Evolutionary conservation across 1,140 invertebrate genomes (phyloP).

Genomic region (Drosophila bifasciata): DNA sequence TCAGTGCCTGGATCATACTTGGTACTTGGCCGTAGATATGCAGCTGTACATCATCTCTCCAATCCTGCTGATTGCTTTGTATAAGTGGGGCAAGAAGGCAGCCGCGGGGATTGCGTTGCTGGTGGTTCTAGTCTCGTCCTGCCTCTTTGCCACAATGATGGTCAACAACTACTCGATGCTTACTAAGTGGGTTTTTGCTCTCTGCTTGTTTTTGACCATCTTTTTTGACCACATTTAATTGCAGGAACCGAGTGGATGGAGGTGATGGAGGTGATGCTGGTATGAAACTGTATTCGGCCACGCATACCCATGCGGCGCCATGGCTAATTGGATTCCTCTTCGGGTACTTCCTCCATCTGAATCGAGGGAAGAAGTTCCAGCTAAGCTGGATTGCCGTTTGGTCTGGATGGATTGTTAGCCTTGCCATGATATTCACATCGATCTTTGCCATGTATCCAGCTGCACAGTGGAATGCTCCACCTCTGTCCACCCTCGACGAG

Average conservation of each 20-base stretch:
- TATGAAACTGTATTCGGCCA: constrained; percentile 51
- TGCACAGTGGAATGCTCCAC: constrained; percentile 57
- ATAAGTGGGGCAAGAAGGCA: constrained; percentile 85
- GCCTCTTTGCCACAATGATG: constrained; percentile 51
- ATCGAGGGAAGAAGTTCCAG: constrained; percentile 33
- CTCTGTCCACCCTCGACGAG: constrained; percentile 76
- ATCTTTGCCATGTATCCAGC: constrained; percentile 71
- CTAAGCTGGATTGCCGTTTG: constrained; percentile 28
- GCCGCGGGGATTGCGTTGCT: constrained; percentile 38
- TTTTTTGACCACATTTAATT: background rate
- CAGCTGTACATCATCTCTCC: constrained; percentile 92
- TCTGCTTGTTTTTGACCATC: no score
- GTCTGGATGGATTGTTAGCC: constrained; percentile 52
- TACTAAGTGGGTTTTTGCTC: constrained; percentile 4
- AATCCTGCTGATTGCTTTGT: constrained; percentile 88
- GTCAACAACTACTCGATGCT: constrained; percentile 47
- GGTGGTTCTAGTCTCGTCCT: constrained; percentile 40
- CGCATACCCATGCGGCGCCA: constrained; percentile 49
- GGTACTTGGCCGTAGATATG: constrained; percentile 94
- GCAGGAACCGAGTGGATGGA: constrained; percentile 20
- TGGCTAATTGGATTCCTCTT: constrained; percentile 52
- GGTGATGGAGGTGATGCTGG: constrained; percentile 28
- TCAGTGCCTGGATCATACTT: constrained; percentile 94
- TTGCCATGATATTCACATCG: constrained; percentile 62
- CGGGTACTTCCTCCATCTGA: constrained; percentile 42